These are phyloP conservation scores for Monopterus albus DNA, from an alignment of 2,113 vertebrate genomes.

Conservation along the genomic window DNA sequence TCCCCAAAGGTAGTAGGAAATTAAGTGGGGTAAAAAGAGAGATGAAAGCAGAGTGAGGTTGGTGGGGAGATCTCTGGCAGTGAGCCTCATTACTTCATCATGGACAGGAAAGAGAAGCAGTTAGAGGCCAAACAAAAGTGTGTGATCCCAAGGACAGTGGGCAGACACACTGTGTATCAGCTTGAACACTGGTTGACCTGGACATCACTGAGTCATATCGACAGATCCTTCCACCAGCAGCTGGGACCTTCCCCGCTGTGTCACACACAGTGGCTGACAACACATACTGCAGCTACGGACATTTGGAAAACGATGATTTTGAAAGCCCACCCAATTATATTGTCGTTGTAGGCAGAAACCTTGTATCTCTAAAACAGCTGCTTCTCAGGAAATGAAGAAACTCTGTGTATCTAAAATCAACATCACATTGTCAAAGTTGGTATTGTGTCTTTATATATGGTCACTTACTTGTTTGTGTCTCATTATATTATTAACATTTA, in stretches of 20 bases:
- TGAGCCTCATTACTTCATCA: slow-evolving; percentile 41
- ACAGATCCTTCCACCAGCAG: slow-evolving; percentile 32
- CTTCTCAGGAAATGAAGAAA: too few relatives aligned
- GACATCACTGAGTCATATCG: slow-evolving; percentile 2
- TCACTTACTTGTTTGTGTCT: too few relatives aligned
- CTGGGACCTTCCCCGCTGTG: slow-evolving; percentile 12
- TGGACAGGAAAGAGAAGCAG: slow-evolving; percentile 7
- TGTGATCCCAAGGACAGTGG: slow-evolving; percentile 36
- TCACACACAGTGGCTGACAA: slow-evolving; percentile 17
- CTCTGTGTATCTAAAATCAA: too few relatives aligned
- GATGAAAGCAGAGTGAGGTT: slow-evolving; percentile 24
- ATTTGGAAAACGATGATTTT: slow-evolving; percentile 21
- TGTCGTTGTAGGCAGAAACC: too few relatives aligned
- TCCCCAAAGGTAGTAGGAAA: slow-evolving; percentile 30
- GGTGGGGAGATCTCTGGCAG: slow-evolving; percentile 38
- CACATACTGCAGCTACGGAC: background rate
- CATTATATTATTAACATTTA: too few relatives aligned
- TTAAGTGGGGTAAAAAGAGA: slow-evolving; percentile 44
- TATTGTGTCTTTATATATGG: too few relatives aligned
- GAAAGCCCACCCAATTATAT: too few relatives aligned
- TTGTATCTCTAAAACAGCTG: too few relatives aligned
- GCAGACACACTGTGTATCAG: slow-evolving; percentile 9
- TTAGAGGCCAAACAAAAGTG: slow-evolving; percentile 24
- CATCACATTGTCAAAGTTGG: too few relatives aligned
- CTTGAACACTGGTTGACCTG: slow-evolving; percentile 21